phyloP scores from a whole-genome alignment of 2,888 invertebrate species.

The Ypsolopha scabrella region DNA sequence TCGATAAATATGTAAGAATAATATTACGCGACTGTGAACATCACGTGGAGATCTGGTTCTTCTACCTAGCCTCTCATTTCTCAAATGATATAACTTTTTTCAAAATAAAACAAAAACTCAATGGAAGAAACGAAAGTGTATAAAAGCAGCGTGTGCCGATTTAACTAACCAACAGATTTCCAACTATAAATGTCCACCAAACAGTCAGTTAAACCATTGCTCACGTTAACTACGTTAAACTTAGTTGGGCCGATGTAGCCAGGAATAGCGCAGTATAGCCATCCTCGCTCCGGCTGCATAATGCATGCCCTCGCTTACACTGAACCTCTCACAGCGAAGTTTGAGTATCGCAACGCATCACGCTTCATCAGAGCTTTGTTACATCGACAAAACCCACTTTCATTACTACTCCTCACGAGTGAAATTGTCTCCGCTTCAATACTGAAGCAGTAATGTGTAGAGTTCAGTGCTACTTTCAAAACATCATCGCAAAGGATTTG shows the following conservation, averaged over 20 bases:
- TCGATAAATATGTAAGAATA: too few relatives aligned
- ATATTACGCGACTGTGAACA: too few relatives aligned
- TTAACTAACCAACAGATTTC: neutral
- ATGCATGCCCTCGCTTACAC: constrained; percentile 53
- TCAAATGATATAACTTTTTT: too few relatives aligned
- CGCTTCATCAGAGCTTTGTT: neutral
- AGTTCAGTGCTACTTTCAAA: neutral
- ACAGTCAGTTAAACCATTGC: neutral
- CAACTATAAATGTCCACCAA: neutral
- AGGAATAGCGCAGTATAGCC: constrained; percentile 27
- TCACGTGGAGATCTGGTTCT: too few relatives aligned
- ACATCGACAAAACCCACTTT: neutral
- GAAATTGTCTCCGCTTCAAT: too few relatives aligned
- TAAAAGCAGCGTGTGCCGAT: neutral
- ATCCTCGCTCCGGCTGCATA: constrained; percentile 44
- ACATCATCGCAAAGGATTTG: neutral
- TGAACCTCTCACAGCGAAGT: constrained; percentile 26
- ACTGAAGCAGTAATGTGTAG: neutral
- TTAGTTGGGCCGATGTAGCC: too few relatives aligned
- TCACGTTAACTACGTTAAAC: too few relatives aligned
- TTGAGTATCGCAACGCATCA: neutral
- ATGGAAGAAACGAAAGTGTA: too few relatives aligned
- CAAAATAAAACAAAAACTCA: too few relatives aligned
- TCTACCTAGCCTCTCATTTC: too few relatives aligned
- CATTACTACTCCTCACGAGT: neutral